phyloP scores from a whole-genome alignment of 2,797 vertebrate species.

The Crypturellus tataupa region DNA sequence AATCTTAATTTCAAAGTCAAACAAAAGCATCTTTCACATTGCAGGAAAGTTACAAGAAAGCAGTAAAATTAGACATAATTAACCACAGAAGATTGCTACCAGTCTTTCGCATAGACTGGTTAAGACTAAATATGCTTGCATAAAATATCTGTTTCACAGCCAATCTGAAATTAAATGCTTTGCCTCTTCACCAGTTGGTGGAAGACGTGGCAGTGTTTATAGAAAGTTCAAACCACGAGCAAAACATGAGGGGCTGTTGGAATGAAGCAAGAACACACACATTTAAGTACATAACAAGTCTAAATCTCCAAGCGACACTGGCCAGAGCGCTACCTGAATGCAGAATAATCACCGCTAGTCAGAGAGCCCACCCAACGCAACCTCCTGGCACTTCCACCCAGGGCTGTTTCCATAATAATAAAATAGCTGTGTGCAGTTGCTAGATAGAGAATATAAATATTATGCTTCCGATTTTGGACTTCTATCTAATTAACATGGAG shows the following conservation, averaged over 20 bases:
- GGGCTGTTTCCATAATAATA: conserved; percentile 19
- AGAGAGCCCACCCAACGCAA: background rate
- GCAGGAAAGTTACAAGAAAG: conserved; percentile 30
- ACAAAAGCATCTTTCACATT: conserved; percentile 36
- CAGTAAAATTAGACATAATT: conserved; percentile 24
- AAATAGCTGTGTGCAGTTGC: conserved; percentile 21
- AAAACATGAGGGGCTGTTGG: conserved; percentile 7
- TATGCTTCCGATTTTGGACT: conserved; percentile 33
- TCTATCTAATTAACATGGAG: conserved; percentile 25
- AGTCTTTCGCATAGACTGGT: background rate
- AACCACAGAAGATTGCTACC: background rate
- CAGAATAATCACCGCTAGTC: background rate
- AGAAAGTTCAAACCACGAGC: conserved; percentile 22
- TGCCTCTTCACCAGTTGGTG: background rate
- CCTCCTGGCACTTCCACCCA: conserved; percentile 7
- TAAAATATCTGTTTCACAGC: background rate
- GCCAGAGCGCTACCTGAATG: conserved; percentile 30
- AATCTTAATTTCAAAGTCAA: conserved; percentile 60
- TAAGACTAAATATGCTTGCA: conserved; percentile 1
- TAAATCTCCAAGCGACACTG: conserved; percentile 52
- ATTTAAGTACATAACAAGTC: background rate
- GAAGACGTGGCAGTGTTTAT: conserved; percentile 47
- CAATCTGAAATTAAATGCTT: conserved; percentile 1
- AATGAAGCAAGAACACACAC: background rate
- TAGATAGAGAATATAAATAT: conserved; percentile 55